Base-by-base conservation (phyloP, 2,797 vertebrate genomes). In the Notolepis coatsorum region DNA sequence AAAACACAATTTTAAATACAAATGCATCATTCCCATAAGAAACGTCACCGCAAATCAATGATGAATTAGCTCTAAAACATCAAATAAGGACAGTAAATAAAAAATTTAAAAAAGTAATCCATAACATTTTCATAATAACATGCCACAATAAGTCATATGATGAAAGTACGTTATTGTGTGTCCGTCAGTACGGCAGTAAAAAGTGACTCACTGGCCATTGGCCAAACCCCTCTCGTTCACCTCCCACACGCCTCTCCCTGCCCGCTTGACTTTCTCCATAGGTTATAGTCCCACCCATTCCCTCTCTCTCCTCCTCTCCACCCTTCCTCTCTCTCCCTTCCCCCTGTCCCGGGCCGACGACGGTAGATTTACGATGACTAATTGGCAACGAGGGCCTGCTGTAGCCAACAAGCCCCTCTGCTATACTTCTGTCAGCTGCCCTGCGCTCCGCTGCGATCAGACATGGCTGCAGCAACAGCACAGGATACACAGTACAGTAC, bases 391-490 rank as follows among this genome's bases (percentile, higher is more conserved):
- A 51, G 56, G 31, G 7, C 31, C 24, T 5, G 33, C 7, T n/a
- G 39, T 12, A 37, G 5, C 13, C 20, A 15, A 7, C 5, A 20
- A 58, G 65, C 38, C 50, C 42, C 47, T 71, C 62, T 70, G 69
- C 68, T 70, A 10, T 31, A 28, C 49, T 33, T 76, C 64, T 63
- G 57, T 80, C 68, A 73, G 56, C 73, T 69, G 53, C 43, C 56
- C 37, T 3, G 41, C 0, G 25, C 65, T 65, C 42, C 1, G 0
- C 23, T 68, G 51, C 47, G 58, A 27, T 53, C 64, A 56, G 53
- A 18, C 65, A 50, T 20, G 49, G 50, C 43, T 39, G n/a, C n/a
- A n/a, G n/a, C n/a, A 28, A 7, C 47, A 21, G 33, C 28, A 7
- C 20, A 51, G 57, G 21, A 56, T 13, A 65, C 18, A 63, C 71